Evolutionary conservation across 2,888 invertebrate genomes (phyloP).

Genomic region (Cerastoderma edule): DNA sequence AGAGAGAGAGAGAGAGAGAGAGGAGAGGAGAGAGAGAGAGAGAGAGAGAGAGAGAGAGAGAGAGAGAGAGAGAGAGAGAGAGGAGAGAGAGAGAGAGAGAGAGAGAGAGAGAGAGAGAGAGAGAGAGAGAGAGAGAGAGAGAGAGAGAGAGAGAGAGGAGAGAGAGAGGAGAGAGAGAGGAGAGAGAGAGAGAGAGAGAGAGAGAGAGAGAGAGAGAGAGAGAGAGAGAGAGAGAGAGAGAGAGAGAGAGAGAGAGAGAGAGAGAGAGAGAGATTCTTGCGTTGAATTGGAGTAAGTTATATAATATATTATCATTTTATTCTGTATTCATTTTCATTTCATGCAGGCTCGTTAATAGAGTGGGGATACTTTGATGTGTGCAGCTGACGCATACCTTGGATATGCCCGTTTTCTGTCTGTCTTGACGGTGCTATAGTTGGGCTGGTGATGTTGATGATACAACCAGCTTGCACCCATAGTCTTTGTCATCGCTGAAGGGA

Average conservation of each 20-base stretch:
- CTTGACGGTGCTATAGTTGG: too few relatives aligned
- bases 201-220: constrained; percentile 25
- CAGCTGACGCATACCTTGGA: too few relatives aligned
- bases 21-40: constrained; percentile 21
- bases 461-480: too few relatives aligned
- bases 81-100: constrained; percentile 26
- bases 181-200: constrained; percentile 25
- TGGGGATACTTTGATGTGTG: too few relatives aligned
- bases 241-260: constrained; percentile 26
- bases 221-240: constrained; percentile 26
- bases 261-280: constrained; percentile 19
- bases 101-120: constrained; percentile 29
- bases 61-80: constrained; percentile 25
- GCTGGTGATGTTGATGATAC: too few relatives aligned
- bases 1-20: constrained; percentile 19
- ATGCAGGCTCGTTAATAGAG: too few relatives aligned
- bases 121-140: constrained; percentile 24
- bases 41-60: constrained; percentile 26
- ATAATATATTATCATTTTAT: too few relatives aligned
- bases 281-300: background rate
- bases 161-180: constrained; percentile 19
- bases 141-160: background rate
- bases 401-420: too few relatives aligned
- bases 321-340: too few relatives aligned
- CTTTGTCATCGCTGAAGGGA: too few relatives aligned